Evolutionary conservation across 2,888 invertebrate genomes (phyloP).

Genomic region (Ischnura elegans): DNA sequence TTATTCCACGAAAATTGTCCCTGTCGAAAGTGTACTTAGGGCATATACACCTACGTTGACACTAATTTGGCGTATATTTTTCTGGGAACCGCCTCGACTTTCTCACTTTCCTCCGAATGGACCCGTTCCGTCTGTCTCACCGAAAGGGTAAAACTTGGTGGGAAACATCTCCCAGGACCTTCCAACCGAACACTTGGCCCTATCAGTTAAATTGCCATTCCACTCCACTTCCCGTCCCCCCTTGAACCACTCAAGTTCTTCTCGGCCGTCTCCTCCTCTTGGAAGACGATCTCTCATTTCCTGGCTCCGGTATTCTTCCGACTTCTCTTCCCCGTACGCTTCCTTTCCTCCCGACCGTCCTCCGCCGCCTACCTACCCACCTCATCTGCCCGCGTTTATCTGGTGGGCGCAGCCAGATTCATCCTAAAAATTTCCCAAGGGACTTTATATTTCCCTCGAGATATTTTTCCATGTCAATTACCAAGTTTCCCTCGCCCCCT

Average conservation of each 20-base stretch:
- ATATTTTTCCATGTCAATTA: background rate
- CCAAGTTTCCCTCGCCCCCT: background rate
- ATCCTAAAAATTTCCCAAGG: background rate
- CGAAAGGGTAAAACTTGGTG: background rate
- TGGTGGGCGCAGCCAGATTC: constrained; percentile 31
- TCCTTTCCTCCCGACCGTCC: background rate
- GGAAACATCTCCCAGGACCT: constrained; percentile 6
- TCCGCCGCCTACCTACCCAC: background rate
- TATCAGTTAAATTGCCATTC: constrained; percentile 57
- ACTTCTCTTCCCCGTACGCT: background rate
- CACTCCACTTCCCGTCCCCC: background rate
- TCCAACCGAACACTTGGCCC: constrained; percentile 40
- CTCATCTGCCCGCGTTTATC: background rate
- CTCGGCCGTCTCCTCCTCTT: background rate
- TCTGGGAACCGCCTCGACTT: background rate
- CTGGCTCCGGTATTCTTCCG: background rate
- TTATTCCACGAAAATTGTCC: too few relatives aligned
- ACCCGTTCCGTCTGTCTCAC: constrained; percentile 3
- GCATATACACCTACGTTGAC: too few relatives aligned
- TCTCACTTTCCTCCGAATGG: background rate
- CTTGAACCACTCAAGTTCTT: too few relatives aligned
- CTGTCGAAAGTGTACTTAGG: too few relatives aligned
- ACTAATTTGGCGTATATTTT: too few relatives aligned
- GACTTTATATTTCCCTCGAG: background rate
- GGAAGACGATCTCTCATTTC: background rate